These are phyloP conservation scores for Armadillidium nasatum DNA, from an alignment of 1,140 invertebrate species.

Conservation along the genomic window DNA sequence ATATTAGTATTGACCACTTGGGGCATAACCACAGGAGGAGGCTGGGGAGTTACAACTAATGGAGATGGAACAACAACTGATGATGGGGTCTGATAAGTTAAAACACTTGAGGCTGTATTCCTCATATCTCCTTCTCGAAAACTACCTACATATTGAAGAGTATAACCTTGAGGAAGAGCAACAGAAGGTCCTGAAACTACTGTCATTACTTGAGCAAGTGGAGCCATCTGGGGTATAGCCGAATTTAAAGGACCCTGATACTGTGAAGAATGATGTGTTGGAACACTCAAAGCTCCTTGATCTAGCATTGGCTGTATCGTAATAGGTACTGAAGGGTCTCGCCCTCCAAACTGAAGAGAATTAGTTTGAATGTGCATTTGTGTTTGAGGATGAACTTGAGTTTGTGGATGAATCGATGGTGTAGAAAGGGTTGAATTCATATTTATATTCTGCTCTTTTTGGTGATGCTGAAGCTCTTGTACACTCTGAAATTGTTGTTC, in stretches of 20 bases:
- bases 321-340: neutral
- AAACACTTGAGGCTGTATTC: constrained; percentile 19
- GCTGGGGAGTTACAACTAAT: constrained; percentile 35
- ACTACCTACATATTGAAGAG: constrained; percentile 42
- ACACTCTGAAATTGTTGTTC: no score
- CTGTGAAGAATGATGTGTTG: neutral
- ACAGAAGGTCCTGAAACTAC: constrained; percentile 37
- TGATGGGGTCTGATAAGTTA: constrained; percentile 37
- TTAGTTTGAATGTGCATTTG: no score
- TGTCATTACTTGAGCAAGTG: constrained; percentile 28
- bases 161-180: constrained; percentile 40
- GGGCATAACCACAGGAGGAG: constrained; percentile 37
- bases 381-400: no score
- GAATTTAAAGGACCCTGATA: neutral
- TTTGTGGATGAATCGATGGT: no score
- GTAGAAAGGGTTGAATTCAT: no score
- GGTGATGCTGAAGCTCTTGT: no score
- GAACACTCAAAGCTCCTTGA: neutral
- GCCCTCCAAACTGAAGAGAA: no score
- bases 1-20: constrained; percentile 44
- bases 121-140: constrained; percentile 38
- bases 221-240: neutral
- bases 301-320: neutral
- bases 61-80: constrained; percentile 39
- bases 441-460: no score